Base-by-base conservation (phyloP, 2,113 vertebrate species). In the Speoplatyrhinus poulsoni region DNA sequence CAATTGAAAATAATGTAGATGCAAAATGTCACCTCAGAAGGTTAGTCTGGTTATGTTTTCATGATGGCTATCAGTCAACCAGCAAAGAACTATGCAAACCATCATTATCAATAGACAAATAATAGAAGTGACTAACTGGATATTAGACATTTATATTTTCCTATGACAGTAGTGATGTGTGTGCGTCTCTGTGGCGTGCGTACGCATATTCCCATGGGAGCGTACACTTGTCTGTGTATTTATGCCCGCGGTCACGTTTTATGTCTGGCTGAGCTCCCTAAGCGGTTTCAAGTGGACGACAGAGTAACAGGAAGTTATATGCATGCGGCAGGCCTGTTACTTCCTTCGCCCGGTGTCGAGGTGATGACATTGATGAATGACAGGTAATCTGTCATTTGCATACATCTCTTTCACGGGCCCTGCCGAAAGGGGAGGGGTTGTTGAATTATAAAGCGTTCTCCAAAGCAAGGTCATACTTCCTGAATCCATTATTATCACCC, bases 291-390 rank as follows among this genome's bases (percentile, higher is more conserved):
- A 60, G 66, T 49, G 57, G 54, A 75, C 77, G 73, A 80, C 72
- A 73, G 67, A 83, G 67, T 73, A 80, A 87, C 82, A 85, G 83
- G 81, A 88, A 87, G 78, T 84, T 76, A 78, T 76, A 71, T 79
- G 62, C 67, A 26, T 56, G 41, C 32, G 65, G 36, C 72, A 60
- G 61, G 62, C 52, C 67, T 75, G 70, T 81, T 76, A 77, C 86
- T 88, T 80, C 83, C 77, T 85, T 8, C 36, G 64, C 82, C 12
- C 15, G 54, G 65, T 81, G 81, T 88, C 75, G 80, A 76, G 76
- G 83, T 83, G 77, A 75, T 1, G 72, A 80, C 83, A 75, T 76
- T 85, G 85, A 88, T 84, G 72, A 86, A 87, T 79, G 82, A 87
- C 66, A 46, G 75, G 75, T 77, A 79, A 57, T 85, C 76, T 76